Conservation (phyloP, 1,140 invertebrate genomes). For the Megalopta genalis region DNA sequence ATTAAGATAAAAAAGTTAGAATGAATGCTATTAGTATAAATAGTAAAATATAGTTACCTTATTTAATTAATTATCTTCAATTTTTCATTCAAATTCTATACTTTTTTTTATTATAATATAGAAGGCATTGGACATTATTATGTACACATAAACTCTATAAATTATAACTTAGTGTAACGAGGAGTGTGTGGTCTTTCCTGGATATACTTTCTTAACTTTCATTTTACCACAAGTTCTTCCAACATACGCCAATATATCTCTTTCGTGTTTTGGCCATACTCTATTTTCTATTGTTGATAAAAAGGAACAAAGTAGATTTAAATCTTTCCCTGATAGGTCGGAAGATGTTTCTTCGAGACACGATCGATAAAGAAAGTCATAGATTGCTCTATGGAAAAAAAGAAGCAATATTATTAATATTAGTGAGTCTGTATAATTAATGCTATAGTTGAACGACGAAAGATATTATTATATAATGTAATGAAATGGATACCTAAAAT, state of each 20-base stretch:
- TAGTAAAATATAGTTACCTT: not conserved
- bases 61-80: not conserved
- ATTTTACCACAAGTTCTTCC: slow-evolving; percentile 17
- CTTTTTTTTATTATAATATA: too few species aligned
- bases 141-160: slow-evolving; percentile 3
- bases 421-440: too few species aligned
- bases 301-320: slow-evolving; percentile 35
- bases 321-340: slow-evolving; percentile 42
- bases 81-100: too few species aligned
- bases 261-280: slow-evolving; percentile 37
- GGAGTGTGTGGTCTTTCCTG: slow-evolving; percentile 34
- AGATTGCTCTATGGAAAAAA: slow-evolving; percentile 51
- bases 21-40: not conserved
- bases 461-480: not conserved
- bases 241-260: slow-evolving; percentile 41
- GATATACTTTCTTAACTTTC: slow-evolving; percentile 45
- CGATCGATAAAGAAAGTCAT: slow-evolving; percentile 60
- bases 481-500: slow-evolving; percentile 55
- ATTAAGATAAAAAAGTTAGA: too few species aligned
- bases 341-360: slow-evolving; percentile 14
- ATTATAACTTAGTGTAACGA: slow-evolving; percentile 1
- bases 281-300: slow-evolving; percentile 46
- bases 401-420: slow-evolving; percentile 32
- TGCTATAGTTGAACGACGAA: not conserved
- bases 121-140: slow-evolving; percentile 2